These are phyloP conservation scores for Ethmia dodecea DNA, from an alignment of 2,888 invertebrate genomes.

Conservation along the genomic window DNA sequence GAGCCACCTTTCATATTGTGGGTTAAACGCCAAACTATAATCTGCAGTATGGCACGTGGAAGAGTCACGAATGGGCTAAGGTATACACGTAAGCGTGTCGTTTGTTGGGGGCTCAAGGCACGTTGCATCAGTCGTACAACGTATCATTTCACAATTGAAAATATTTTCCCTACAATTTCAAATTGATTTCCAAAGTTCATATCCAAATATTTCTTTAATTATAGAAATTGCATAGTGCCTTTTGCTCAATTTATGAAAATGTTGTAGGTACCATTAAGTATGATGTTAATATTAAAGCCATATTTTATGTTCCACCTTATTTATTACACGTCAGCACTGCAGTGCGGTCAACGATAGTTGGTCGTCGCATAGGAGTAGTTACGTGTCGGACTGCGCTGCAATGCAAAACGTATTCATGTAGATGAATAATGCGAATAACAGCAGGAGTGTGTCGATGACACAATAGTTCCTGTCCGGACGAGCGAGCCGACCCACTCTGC, in stretches of 20 bases:
- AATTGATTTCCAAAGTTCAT: constrained; percentile 45
- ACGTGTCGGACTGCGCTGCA: constrained; percentile 22
- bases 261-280: constrained; percentile 45
- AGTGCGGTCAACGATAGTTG: constrained; percentile 24
- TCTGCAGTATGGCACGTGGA: constrained; percentile 17
- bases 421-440: not conserved
- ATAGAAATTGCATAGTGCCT: constrained; percentile 68
- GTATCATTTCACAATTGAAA: constrained; percentile 32
- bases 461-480: constrained; percentile 26
- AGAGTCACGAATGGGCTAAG: constrained; percentile 12
- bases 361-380: constrained; percentile 21
- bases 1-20: constrained; percentile 20
- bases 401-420: constrained; percentile 19
- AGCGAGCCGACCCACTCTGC: constrained; percentile 36
- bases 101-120: constrained; percentile 57
- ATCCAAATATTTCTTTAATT: constrained; percentile 53
- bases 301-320: constrained; percentile 33
- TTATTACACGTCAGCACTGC: constrained; percentile 26
- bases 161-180: constrained; percentile 27
- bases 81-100: constrained; percentile 24
- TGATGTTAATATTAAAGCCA: constrained; percentile 43
- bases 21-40: constrained; percentile 13
- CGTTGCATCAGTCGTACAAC: constrained; percentile 41
- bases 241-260: constrained; percentile 65
- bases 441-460: constrained; percentile 9